Evolutionary conservation across 2,888 invertebrate genomes (phyloP), one percentile per base, ranked within the genome.

Genomic region (Ditula angustiorana): DNA sequence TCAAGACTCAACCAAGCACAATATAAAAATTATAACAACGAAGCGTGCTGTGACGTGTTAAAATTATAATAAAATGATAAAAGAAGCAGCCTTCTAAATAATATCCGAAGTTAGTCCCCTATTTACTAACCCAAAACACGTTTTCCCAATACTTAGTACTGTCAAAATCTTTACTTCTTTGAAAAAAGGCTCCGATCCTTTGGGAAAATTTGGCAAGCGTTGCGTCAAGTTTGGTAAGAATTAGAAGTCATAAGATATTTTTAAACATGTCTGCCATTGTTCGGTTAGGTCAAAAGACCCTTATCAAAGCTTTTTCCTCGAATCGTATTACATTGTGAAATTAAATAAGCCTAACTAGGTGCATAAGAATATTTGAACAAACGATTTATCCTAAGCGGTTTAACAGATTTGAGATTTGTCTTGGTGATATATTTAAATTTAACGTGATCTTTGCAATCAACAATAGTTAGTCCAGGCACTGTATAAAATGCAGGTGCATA

Each of bases 261-360:
- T 19, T 19, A 41, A 41, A 41, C 41, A 41, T 19, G 41, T 41
- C 41, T 7, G 4, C 41, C 19, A 41, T 41, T 41, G 41, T 41
- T 41, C 41, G 11, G 41, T 41, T 41, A 41, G 41, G 41, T 41
- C 41, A 41, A 41, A 41, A 19, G 41, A 41, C 41, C 41, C 10
- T 41, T 19, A 19, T 41, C 41, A 41, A 41, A 41, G 19, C 8
- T 41, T 30, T 19, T 41, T 41, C 41, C 41, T 10, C 8, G 19
- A 19, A 41, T 19, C 19, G 19, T 41, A 2, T 16, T 41, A 41
- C 5, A 19, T 41, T 41, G 19, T 19, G 19, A 41, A 41, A 41
- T 19, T 16, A 41, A 41, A 41, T 10, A 19, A 41, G 19, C 19
- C 41, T 41, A 7, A 7, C 19, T 3, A 41, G 19, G 41, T 41